These are phyloP conservation scores for Agriopis leucophaearia DNA, from an alignment of 2,888 invertebrate species.

Conservation along the genomic window DNA sequence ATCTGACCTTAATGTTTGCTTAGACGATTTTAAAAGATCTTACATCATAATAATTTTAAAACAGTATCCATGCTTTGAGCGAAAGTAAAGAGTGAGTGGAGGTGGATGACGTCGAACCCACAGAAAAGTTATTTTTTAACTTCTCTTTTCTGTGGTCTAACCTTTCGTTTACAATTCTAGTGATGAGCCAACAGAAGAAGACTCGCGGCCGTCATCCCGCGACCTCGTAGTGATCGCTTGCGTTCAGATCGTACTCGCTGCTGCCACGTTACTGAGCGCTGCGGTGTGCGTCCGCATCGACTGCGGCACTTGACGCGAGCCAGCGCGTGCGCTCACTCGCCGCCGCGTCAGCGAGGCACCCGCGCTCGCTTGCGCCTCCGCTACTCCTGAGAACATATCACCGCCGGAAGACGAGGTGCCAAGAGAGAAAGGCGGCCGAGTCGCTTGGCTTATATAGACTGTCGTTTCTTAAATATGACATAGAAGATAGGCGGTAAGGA, in stretches of 20 bases:
- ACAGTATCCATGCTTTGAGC: too few species aligned
- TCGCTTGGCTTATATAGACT: slow-evolving; percentile 87
- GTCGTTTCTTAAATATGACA: slow-evolving; percentile 1
- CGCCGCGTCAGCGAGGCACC: slow-evolving; percentile 74
- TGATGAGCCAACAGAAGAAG: slow-evolving; percentile 74
- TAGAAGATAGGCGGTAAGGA: neutral
- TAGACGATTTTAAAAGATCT: too few species aligned
- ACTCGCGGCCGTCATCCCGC: slow-evolving; percentile 71
- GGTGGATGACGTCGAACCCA: too few species aligned
- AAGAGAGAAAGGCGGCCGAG: slow-evolving; percentile 81
- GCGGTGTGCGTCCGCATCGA: slow-evolving; percentile 85
- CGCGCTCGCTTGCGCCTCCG: slow-evolving; percentile 60
- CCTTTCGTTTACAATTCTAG: slow-evolving; percentile 59
- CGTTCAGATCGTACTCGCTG: slow-evolving; percentile 81
- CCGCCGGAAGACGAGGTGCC: slow-evolving; percentile 61
- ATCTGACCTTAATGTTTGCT: too few species aligned
- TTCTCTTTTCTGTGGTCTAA: too few species aligned
- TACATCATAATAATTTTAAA: too few species aligned
- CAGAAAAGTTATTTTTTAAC: too few species aligned
- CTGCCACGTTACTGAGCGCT: slow-evolving; percentile 82
- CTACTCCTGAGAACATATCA: slow-evolving; percentile 60
- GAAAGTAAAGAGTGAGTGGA: too few species aligned
- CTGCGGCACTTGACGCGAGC: slow-evolving; percentile 79
- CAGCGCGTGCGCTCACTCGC: slow-evolving; percentile 73
- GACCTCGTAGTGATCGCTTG: slow-evolving; percentile 81